These are phyloP conservation scores for Plebejus melissa DNA, from an alignment of 2,888 invertebrate species.

Conservation along the genomic window DNA sequence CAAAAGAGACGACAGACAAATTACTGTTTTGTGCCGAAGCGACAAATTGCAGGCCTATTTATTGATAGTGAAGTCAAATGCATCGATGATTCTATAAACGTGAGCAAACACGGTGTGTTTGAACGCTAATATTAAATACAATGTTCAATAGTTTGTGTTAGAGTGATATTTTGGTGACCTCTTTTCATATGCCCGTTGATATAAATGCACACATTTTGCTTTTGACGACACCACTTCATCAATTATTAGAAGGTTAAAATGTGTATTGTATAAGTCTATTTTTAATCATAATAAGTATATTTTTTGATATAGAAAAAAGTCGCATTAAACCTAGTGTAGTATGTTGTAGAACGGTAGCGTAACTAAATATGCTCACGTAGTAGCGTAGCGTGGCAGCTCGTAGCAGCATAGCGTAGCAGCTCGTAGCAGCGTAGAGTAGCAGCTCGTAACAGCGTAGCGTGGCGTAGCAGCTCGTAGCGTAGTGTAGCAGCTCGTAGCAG, in stretches of 20 bases:
- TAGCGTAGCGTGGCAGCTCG: too few relatives aligned
- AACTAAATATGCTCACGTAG: too few relatives aligned
- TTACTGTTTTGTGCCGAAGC: not conserved
- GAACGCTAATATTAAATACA: slow-evolving; percentile 29
- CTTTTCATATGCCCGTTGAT: not conserved
- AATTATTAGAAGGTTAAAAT: not conserved
- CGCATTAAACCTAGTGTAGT: too few relatives aligned
- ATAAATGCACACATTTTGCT: not conserved
- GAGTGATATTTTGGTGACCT: slow-evolving; percentile 27
- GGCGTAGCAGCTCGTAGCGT: not conserved
- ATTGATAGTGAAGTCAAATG: slow-evolving; percentile 21
- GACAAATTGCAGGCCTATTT: slow-evolving; percentile 20
- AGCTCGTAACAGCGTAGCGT: not conserved
- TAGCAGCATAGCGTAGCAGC: too few relatives aligned
- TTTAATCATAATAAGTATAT: not conserved
- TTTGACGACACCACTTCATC: not conserved
- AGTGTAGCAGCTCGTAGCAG: too few relatives aligned
- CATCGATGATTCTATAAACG: slow-evolving; percentile 28
- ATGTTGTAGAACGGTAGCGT: too few relatives aligned
- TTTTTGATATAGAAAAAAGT: too few relatives aligned
- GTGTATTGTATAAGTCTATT: not conserved
- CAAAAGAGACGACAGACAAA: slow-evolving; percentile 3
- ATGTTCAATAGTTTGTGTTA: slow-evolving; percentile 27
- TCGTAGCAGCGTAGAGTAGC: not conserved
- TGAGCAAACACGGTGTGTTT: slow-evolving; percentile 30